Percentiles rank a stretch among this genome's conserved stretches.
Conservation (phyloP, 2,888 invertebrate species). For the Apamea monoglypha region DNA sequence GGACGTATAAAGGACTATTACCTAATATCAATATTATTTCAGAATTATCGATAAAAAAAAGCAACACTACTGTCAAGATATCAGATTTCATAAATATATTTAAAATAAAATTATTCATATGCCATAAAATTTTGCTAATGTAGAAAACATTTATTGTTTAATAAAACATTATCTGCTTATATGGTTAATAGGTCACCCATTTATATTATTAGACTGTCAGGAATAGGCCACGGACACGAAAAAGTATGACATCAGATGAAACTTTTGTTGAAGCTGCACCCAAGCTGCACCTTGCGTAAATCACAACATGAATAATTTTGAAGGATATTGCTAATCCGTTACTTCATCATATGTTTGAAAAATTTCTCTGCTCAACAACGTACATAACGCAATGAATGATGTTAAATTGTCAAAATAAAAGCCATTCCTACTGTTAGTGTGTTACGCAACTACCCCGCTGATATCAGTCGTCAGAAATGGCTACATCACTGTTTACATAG, state of each 20-base stretch:
- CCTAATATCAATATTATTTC: neutral
- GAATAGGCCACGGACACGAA: slow-evolving; percentile 10
- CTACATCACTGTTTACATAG: too few relatives aligned
- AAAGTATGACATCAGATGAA: neutral
- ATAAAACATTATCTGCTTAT: neutral
- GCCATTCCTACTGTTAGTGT: neutral
- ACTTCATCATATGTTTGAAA: neutral
- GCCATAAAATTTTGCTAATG: neutral
- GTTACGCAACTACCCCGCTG: too few relatives aligned
- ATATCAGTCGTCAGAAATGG: too few relatives aligned
- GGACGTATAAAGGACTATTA: neutral
- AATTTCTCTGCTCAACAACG: neutral
- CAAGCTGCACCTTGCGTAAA: neutral
- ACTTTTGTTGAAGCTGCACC: neutral
- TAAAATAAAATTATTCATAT: slow-evolving; percentile 12
- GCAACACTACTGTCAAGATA: slow-evolving; percentile 13
- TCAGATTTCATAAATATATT: slow-evolving; percentile 7
- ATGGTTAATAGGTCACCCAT: slow-evolving; percentile 2
- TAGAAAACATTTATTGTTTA: neutral
- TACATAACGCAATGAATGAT: neutral
- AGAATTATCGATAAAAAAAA: slow-evolving; percentile 3
- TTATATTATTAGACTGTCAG: neutral
- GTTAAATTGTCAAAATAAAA: neutral
- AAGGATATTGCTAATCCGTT: neutral
- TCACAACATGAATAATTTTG: neutral